Evolutionary conservation across 2,888 invertebrate species (phyloP), one percentile per base, ranked within the genome.

Genomic region (Oscheius sp.): DNA sequence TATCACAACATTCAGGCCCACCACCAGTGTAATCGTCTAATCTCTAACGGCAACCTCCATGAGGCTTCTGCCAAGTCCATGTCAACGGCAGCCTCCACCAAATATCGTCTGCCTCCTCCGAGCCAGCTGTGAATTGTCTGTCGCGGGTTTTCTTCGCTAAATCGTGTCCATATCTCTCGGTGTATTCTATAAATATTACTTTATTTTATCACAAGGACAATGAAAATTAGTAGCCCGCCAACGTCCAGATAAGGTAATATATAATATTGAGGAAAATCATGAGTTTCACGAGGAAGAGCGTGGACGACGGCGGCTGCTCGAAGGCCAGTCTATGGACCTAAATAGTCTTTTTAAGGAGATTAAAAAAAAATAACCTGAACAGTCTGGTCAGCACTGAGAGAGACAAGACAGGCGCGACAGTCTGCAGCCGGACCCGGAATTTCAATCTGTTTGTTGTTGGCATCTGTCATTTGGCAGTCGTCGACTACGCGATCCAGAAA

Each of bases 401-500:
- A 85, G 7, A 89, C 79, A 51, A 89, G 70, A 10, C 81, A 65
- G 33, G 85, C 79, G 13, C 76, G 73, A 50, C 73, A 78, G 51
- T 82, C 83, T 37, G 84, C 80, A 3, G 84, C 66, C 2, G 84
- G 68, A 9, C 85, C 86, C 1, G 86, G 85, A 11, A 81, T 70
- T 4, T 42, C 21, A 13, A 48, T 32, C 13, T 33, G 33, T 5
- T 32, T 29, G 3, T 35, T 48, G 59, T 58, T 55, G 29, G 60
- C 53, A 9, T 47, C 57, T 21, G 73, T 75, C 9, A 74, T 58
- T 32, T 53, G 58, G 29, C 79, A 57, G 48, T 79, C 76, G 10
- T 73, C 63, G 5, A 82, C 57, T 0, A 50, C 58, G 29, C 70
- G 76, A 13, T 81, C 76, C 85, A 97, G 91, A 91, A 99, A 98